Percentiles rank a stretch among this genome's conserved stretches.
These are phyloP conservation scores for Drosophila jambulina DNA, from an alignment of 1,140 invertebrate genomes.

Conservation along the genomic window DNA sequence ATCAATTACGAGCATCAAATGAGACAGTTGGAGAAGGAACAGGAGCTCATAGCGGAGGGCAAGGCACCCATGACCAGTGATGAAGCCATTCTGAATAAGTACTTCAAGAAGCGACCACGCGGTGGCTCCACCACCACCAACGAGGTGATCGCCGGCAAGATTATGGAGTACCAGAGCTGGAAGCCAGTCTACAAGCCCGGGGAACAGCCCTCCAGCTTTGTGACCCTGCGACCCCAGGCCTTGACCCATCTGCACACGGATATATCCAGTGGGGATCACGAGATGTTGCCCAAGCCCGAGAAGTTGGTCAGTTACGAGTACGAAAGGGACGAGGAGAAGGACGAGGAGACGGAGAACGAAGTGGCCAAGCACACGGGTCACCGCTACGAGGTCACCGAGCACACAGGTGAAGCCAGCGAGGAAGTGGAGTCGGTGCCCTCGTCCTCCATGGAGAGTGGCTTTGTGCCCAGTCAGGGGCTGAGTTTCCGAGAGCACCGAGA, in stretches of 20 bases:
- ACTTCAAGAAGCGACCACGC: constrained; percentile 55
- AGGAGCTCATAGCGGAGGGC: constrained; percentile 78
- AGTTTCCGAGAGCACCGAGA: constrained; percentile 7
- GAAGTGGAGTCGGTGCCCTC: constrained; percentile 48
- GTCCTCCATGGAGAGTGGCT: constrained; percentile 66
- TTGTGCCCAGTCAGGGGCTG: constrained; percentile 59
- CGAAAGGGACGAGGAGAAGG: constrained; percentile 38
- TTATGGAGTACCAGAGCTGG: constrained; percentile 75
- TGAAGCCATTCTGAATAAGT: constrained; percentile 68
- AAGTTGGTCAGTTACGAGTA: constrained; percentile 66
- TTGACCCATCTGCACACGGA: constrained; percentile 70
- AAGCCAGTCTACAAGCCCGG: constrained; percentile 67
- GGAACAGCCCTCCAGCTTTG: constrained; percentile 54
- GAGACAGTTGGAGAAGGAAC: constrained; percentile 73
- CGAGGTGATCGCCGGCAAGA: constrained; percentile 68
- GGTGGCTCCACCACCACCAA: constrained; percentile 33
- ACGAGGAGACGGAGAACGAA: constrained; percentile 59
- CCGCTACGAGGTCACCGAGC: constrained; percentile 75
- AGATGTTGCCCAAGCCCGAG: constrained; percentile 72
- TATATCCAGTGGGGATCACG: constrained; percentile 56
- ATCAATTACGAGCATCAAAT: constrained; percentile 59
- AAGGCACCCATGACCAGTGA: constrained; percentile 60
- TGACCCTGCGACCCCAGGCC: constrained; percentile 57
- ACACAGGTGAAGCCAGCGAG: constrained; percentile 69
- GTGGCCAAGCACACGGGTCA: constrained; percentile 48